phyloP scores from a whole-genome alignment of 2,888 invertebrate species.

The Oligia fasciuncula region DNA sequence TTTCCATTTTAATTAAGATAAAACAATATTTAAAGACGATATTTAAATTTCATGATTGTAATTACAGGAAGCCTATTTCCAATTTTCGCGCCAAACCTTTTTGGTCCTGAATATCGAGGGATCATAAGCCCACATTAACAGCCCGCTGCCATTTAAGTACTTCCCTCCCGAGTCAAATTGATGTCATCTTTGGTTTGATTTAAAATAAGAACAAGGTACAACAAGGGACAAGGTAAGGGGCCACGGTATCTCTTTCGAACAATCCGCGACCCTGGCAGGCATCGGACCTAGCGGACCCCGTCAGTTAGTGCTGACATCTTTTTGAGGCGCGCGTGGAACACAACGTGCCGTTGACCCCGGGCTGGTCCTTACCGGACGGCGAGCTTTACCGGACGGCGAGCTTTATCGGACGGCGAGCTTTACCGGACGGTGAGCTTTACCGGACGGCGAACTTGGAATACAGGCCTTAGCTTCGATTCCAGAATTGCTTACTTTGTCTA shows the following conservation, averaged over 20 bases:
- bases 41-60: background rate
- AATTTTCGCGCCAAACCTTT: conserved; percentile 6
- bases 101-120: background rate
- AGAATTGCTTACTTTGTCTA: conserved; percentile 1
- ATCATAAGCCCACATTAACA: conserved; percentile 18
- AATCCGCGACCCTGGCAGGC: too few species aligned
- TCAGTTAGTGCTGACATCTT: too few species aligned
- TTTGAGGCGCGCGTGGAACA: too few species aligned
- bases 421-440: too few species aligned
- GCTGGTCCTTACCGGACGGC: too few species aligned
- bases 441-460: too few species aligned
- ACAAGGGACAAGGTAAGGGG: too few species aligned
- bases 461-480: background rate
- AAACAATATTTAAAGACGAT: background rate
- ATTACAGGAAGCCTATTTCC: conserved; percentile 1
- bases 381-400: too few species aligned
- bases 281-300: too few species aligned
- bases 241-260: too few species aligned
- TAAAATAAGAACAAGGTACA: background rate
- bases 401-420: too few species aligned
- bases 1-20: background rate
- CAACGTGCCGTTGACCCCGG: too few species aligned
- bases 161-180: background rate
- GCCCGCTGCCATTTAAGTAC: background rate
- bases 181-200: background rate